Base-by-base conservation (phyloP, 1,140 invertebrate genomes). In the Odontomachus brunneus region DNA sequence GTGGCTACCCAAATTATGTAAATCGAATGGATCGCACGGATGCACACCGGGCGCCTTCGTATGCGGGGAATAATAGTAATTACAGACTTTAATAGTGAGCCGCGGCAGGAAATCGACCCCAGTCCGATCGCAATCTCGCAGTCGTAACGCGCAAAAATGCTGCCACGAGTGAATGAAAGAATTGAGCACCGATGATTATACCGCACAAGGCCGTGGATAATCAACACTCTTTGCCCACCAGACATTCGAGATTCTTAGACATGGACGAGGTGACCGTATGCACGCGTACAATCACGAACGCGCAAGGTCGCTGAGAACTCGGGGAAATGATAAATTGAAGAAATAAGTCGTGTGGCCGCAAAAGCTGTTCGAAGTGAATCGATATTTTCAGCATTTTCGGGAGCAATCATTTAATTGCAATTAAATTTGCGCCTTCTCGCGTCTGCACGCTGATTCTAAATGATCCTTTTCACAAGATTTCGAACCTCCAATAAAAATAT, bases 1-100 rank as follows among this genome's bases (percentile, higher is more conserved):
- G 44, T 29, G 53, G 29, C 65, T 44, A 14, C 29, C 44, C 26
- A 26, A 57, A 80, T 80, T 80, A 71, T 69, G 51, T 59, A 80
- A 80, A 80, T 80, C 33, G 3, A 80, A 80, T 78, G 51, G 53
- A 29, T 48, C 26, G 44, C 22, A 57, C 12, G 26, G 53, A 57
- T n/a, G 75, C 33, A 44, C 9, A 19, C 7, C 14, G 22, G 44
- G 55, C 22, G 17, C 57, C 14, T 9, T 62, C 15, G n/a, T 17
- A 57, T n/a, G 17, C 65, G n/a, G 26, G 22, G 29, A 38, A 48
- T 33, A 55, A 72, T 15, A 11, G 51, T 48, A 57, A 57, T 80
- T 80, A 29, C 17, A 7, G n/a, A 4, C 57, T 22, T 71, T 22
- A 15, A 22, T 59, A 19, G 19, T n/a, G 22, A 66, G 15, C 24